phyloP scores from a whole-genome alignment of 2,797 vertebrate species.

The Lutra lutra region DNA sequence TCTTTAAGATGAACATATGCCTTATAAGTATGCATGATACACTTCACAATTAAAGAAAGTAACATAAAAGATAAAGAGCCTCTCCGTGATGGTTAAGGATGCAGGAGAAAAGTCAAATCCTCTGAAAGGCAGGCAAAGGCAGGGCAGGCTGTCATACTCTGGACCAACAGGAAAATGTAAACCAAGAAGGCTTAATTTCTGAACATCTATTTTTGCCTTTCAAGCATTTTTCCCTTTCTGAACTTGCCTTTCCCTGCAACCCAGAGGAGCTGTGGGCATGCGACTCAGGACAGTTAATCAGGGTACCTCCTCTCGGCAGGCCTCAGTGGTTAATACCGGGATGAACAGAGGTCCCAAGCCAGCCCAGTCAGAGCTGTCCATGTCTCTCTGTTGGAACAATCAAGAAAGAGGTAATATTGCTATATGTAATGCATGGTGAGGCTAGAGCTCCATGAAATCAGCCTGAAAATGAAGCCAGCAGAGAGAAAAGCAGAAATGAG shows the following conservation, averaged over 20 bases:
- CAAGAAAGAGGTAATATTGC: not conserved
- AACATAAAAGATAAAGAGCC: not conserved
- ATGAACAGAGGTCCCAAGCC: not conserved
- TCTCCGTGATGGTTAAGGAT: not conserved
- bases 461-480: not conserved
- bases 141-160: not conserved
- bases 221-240: not conserved
- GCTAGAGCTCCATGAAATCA: not conserved
- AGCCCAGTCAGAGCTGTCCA: not conserved
- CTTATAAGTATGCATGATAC: not conserved
- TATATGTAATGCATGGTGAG: accelerated
- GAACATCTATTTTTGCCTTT: not conserved
- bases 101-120: not conserved
- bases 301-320: not conserved
- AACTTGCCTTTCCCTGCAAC: not conserved
- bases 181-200: not conserved
- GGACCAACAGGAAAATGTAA: not conserved
- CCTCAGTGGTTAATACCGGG: not conserved
- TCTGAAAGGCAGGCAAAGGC: not conserved
- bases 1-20: not conserved
- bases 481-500: not conserved
- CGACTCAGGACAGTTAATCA: not conserved
- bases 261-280: not conserved
- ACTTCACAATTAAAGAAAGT: not conserved
- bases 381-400: not conserved